A percentile compares a stretch with the other conserved stretches of the same genome.
These are phyloP conservation scores for Neodon shergylaensis DNA, from an alignment of 2,113 vertebrate species.

Conservation along the genomic window DNA sequence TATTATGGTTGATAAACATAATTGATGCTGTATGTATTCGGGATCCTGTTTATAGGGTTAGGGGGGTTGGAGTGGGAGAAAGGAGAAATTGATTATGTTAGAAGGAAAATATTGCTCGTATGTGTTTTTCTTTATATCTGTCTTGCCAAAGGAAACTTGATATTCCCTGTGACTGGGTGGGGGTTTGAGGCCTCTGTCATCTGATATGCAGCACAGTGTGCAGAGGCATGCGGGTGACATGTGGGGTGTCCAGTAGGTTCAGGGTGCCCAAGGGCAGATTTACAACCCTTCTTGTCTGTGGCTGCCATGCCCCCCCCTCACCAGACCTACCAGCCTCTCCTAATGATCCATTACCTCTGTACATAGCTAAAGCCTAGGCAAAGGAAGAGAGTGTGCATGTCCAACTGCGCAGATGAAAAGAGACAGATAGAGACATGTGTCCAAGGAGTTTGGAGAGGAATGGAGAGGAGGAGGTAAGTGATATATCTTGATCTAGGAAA, in stretches of 20 bases:
- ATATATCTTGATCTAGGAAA: constrained; percentile 77
- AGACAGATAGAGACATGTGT: constrained; percentile 38
- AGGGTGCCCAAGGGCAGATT: constrained; percentile 72
- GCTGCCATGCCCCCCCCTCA: background rate
- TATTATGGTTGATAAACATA: constrained; percentile 84
- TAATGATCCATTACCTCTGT: constrained; percentile 57
- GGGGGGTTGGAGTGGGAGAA: constrained; percentile 77
- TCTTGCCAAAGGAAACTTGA: constrained; percentile 97
- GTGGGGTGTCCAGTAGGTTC: constrained; percentile 69
- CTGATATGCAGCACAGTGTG: constrained; percentile 78
- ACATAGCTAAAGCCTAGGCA: constrained; percentile 63
- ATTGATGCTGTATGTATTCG: constrained; percentile 86
- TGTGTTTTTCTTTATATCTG: constrained; percentile 82
- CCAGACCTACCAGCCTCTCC: constrained; percentile 64
- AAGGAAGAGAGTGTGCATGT: background rate
- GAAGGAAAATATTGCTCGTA: constrained; percentile 83
- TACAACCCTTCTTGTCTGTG: constrained; percentile 54
- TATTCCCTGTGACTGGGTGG: constrained; percentile 85
- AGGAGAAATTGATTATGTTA: constrained; percentile 82
- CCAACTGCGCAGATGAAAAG: background rate
- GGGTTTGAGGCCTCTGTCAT: constrained; percentile 85
- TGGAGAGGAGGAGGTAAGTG: constrained; percentile 44
- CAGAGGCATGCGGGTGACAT: constrained; percentile 75
- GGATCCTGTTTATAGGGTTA: constrained; percentile 86
- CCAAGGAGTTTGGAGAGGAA: constrained; percentile 42